Evolutionary conservation across 2,888 invertebrate genomes (phyloP), one percentile per base, ranked within the genome.

Genomic region (Athalia rosae): DNA sequence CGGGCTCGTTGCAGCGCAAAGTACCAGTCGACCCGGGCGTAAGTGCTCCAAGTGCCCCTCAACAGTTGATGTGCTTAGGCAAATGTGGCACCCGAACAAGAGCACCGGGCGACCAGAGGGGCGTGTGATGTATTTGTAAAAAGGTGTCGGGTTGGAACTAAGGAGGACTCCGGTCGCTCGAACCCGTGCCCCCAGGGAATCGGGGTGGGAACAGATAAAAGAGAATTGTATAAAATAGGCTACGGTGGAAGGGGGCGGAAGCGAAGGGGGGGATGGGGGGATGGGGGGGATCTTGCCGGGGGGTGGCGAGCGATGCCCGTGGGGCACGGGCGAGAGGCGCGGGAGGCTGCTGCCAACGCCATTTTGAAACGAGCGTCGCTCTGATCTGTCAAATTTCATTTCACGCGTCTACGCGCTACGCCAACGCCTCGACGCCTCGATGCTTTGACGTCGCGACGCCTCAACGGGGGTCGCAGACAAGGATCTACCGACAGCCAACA

Each of bases 101-200:
- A 61, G 74, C 74, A 74, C 59, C 74, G 74, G 61, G 59, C 62
- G 48, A 76, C 56, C 13, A 76, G 78, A 78, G 86, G 85, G 87
- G 87, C 86, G 87, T 87, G 88, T 87, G 89, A 88, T 89, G 89
- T 89, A 88, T 89, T 89, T 89, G 89, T 89, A 89, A 89, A 89
- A 88, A 89, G 89, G 89, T 89, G 89, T 88, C 87, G 88, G 89
- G 85, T 87, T 87, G 89, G 89, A 89, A 88, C 87, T 87, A 88
- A 88, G 88, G 83, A 87, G 86, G 82, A 83, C 82, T 74, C 71
- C 71, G 74, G 74, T 62, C 85, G 85, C 84, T 82, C 80, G 86
- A 84, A 80, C 84, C 78, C 78, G 80, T 84, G 86, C 88, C 89
- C 87, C 88, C 86, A 85, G 89, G 89, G 89, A 89, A 83, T 81